These are phyloP conservation scores for Oncopodura yosiiana DNA, from an alignment of 1,140 invertebrate species.

Conservation along the genomic window DNA sequence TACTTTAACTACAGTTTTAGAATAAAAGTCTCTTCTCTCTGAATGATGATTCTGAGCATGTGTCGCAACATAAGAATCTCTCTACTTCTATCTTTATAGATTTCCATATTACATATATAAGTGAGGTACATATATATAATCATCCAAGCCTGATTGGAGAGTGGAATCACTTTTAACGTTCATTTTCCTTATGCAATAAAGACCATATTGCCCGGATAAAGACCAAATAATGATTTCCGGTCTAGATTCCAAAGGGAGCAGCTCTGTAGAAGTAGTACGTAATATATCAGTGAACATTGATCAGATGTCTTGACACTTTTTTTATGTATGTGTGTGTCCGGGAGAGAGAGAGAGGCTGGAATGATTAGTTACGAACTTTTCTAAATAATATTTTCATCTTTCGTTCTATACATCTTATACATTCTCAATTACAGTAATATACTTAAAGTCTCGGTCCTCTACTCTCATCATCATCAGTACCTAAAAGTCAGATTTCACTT, in stretches of 20 bases:
- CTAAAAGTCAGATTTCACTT: too few species aligned
- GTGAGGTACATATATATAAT: conserved; percentile 9
- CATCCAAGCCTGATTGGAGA: conserved; percentile 15
- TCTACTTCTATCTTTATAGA: too few species aligned
- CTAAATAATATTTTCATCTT: not conserved
- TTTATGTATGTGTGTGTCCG: not conserved
- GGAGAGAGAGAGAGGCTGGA: not conserved
- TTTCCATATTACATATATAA: too few species aligned
- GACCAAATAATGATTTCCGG: conserved; percentile 37
- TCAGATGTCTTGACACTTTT: conserved; percentile 36
- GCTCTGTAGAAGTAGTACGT: not conserved
- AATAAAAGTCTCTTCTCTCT: too few species aligned
- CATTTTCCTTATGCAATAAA: conserved; percentile 32
- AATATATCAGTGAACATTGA: conserved; percentile 29
- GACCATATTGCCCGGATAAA: conserved; percentile 37
- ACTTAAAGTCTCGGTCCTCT: too few species aligned
- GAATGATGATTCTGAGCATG: too few species aligned
- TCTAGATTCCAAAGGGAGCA: conserved; percentile 30
- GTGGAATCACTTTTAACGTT: conserved; percentile 24
- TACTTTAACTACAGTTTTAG: too few species aligned
- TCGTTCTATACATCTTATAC: too few species aligned
- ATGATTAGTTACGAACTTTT: not conserved
- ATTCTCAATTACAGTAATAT: too few species aligned
- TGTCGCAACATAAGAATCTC: too few species aligned
- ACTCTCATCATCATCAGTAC: too few species aligned